Percentiles rank a stretch among this genome's conserved stretches.
Evolutionary conservation across 2,113 vertebrate genomes (phyloP).

Genomic region (Gasterosteus aculeatus): DNA sequence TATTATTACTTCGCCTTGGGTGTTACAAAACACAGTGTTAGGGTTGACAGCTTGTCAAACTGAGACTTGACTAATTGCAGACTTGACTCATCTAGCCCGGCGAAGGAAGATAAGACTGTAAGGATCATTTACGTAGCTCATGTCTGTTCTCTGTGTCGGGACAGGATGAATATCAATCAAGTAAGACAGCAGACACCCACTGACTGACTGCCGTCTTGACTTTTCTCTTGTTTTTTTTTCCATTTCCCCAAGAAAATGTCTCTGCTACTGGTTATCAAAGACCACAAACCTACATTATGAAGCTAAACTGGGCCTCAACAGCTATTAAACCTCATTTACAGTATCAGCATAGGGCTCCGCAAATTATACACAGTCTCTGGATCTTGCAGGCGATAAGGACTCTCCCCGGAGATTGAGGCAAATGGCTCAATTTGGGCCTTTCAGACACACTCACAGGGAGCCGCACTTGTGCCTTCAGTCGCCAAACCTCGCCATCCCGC

Average conservation of each 20-base stretch:
- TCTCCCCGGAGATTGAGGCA: constrained; percentile 64
- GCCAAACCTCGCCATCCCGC: constrained; percentile 55
- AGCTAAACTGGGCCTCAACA: constrained; percentile 74
- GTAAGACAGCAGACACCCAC: constrained; percentile 60
- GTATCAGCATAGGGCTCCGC: constrained; percentile 80
- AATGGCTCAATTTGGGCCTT: constrained; percentile 79
- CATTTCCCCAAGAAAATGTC: constrained; percentile 53
- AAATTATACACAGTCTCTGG: constrained; percentile 81
- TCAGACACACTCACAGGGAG: constrained; percentile 72
- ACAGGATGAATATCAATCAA: constrained; percentile 71
- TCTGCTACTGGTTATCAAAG: constrained; percentile 73
- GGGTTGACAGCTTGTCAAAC: constrained; percentile 65
- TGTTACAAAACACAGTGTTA: constrained; percentile 53
- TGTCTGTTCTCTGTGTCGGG: constrained; percentile 70
- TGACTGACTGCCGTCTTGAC: constrained; percentile 69
- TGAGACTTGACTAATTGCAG: constrained; percentile 66
- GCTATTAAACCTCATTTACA: constrained; percentile 83
- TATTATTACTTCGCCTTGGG: constrained; percentile 6
- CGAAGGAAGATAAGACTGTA: constrained; percentile 40
- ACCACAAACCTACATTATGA: constrained; percentile 71
- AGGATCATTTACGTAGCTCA: constrained; percentile 49
- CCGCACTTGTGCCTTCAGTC: constrained; percentile 58
- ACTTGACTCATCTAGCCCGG: constrained; percentile 31
- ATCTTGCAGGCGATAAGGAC: constrained; percentile 75
- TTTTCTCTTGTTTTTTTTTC: constrained; percentile 16